phyloP scores from a whole-genome alignment of 2,113 vertebrate genomes.

The Aptenodytes forsteri region DNA sequence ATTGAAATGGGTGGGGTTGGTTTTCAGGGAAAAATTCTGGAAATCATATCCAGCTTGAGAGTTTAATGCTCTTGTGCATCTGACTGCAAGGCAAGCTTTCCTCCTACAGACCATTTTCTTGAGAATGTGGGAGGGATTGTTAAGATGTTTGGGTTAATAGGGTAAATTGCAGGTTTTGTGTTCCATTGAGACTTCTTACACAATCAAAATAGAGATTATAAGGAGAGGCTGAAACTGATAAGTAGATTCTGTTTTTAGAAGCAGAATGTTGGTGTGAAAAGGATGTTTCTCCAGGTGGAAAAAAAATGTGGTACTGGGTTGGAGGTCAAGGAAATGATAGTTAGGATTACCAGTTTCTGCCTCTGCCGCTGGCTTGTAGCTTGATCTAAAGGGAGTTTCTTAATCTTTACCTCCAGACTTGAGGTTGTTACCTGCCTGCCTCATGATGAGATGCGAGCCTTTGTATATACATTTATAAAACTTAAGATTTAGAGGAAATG shows the following conservation, averaged over 20 bases:
- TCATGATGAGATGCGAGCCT: background rate
- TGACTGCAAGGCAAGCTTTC: background rate
- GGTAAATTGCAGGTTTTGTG: constrained; percentile 6
- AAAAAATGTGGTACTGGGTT: background rate
- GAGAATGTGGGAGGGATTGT: background rate
- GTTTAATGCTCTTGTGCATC: background rate
- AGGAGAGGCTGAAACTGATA: background rate
- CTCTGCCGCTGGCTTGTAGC: background rate
- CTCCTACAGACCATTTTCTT: background rate
- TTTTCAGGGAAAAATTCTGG: background rate
- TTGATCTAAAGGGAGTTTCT: background rate
- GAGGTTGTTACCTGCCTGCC: background rate
- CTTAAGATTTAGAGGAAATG: background rate
- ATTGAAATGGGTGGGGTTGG: background rate
- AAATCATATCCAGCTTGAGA: background rate
- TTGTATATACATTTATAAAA: background rate
- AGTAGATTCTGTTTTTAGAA: background rate
- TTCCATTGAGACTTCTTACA: background rate
- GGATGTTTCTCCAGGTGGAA: background rate
- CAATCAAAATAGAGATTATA: background rate
- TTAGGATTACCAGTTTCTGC: background rate
- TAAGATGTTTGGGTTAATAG: constrained; percentile 1
- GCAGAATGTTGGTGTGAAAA: background rate
- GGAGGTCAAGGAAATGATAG: background rate
- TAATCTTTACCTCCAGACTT: background rate